A percentile compares a stretch with the other conserved stretches of the same genome.
Conservation (phyloP, 1,140 invertebrate species). For the Hycleus cichorii region DNA sequence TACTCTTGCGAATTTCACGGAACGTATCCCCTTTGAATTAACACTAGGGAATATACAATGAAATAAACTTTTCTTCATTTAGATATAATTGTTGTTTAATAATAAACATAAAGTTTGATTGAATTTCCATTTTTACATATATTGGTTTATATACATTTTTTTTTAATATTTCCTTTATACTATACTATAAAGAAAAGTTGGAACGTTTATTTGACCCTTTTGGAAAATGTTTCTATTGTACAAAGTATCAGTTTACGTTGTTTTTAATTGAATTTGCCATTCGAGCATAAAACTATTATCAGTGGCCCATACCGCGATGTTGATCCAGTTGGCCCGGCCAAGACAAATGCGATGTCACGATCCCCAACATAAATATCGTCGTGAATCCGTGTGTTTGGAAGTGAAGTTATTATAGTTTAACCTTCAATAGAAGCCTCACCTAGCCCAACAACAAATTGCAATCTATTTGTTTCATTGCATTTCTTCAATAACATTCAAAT, state of each 20-base stretch:
- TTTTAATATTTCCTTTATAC: no score
- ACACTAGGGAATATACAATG: constrained; percentile 6
- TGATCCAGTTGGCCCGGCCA: constrained; percentile 15
- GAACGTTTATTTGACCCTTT: no score
- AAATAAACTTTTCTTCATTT: no score
- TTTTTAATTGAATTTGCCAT: constrained; percentile 23
- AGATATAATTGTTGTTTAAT: no score
- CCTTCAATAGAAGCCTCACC: constrained; percentile 29
- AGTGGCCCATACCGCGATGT: constrained; percentile 12
- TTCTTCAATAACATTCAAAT: constrained; percentile 25
- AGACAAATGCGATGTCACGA: constrained; percentile 33
- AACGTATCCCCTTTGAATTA: constrained; percentile 13
- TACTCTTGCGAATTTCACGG: constrained; percentile 18
- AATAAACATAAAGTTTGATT: no score
- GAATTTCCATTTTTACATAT: no score
- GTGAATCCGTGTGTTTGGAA: constrained; percentile 24
- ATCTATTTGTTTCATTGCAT: constrained; percentile 31
- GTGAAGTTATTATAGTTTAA: constrained; percentile 34
- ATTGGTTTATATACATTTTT: no score
- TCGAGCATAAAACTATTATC: constrained; percentile 15
- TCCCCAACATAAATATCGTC: constrained; percentile 32
- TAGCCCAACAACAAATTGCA: constrained; percentile 31
- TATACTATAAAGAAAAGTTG: no score
- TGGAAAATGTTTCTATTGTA: no score
- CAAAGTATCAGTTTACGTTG: not conserved